Evolutionary conservation across 2,113 vertebrate genomes (phyloP), one percentile per base, ranked within the genome.

Genomic region (Puffinus mauretanicus): DNA sequence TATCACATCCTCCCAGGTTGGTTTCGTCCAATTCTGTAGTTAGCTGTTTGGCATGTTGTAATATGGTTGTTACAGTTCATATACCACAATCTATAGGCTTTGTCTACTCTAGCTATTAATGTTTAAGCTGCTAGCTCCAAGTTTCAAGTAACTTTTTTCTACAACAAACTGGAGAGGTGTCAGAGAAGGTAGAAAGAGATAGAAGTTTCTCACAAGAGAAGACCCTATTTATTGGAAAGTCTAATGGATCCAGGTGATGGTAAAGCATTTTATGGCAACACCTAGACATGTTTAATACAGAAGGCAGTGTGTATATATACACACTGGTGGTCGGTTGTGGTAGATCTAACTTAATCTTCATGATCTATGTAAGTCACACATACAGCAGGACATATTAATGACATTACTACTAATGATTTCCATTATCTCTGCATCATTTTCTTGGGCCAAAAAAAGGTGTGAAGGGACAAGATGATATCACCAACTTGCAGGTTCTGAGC

Each of bases 341-440:
- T 24, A 70, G 46, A 30, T 25, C 55, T 73, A 44, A 61, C 29
- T 72, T 58, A 44, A 69, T 54, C 44, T 21, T 73, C 17, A 9
- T 5, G 7, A 38, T 58, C 20, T 62, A 25, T 2, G 0, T 5
- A 22, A 83, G 9, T 72, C 10, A 6, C 13, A 38, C 25, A 7
- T 47, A 32, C 14, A 64, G 11, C 36, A 82, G 51, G 21, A 20
- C 32, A 6, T 42, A 30, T 16, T 36, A 46, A 42, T 70, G 52
- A 38, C 25, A n/a, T 29, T 57, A 19, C 27, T 60, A 19, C 38
- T 54, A 11, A 6, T 49, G 34, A 16, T 16, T 85, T 54, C 38
- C 25, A n/a, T 60, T 72, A 70, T 65, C 9, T 47, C 49, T 85
- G 29, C 36, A 70, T 42, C 16, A 38, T 65, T 61, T 88, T 86